Conservation (phyloP, 2,113 vertebrate species). For the Megaptera novaeangliae region DNA sequence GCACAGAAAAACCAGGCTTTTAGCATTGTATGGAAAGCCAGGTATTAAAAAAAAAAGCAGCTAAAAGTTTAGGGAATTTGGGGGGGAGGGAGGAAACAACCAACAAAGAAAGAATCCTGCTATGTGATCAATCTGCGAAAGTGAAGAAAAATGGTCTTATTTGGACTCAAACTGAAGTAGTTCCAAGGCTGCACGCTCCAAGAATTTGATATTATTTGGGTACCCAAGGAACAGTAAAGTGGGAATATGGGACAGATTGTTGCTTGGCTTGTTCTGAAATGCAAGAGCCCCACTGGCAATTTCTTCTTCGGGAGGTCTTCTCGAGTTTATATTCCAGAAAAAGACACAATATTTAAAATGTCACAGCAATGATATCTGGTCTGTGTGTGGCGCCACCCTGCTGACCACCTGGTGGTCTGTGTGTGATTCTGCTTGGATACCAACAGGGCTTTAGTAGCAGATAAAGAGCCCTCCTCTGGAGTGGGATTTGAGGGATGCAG, state of each 20-base stretch:
- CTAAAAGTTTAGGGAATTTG: background rate
- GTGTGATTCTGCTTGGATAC: background rate
- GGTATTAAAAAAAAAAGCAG: background rate
- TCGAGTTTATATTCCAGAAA: background rate
- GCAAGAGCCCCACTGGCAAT: background rate
- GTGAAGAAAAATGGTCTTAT: background rate
- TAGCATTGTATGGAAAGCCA: background rate
- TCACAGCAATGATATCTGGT: background rate
- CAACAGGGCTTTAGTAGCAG: background rate
- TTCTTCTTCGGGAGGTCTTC: background rate
- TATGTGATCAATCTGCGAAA: background rate
- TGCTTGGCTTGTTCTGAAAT: background rate
- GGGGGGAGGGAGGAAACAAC: background rate
- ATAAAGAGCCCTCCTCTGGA: background rate
- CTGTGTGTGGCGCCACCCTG: no score
- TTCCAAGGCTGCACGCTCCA: background rate
- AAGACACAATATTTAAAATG: background rate
- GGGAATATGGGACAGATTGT: rapidly evolving
- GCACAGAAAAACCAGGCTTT: background rate
- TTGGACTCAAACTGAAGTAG: background rate
- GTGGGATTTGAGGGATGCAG: background rate
- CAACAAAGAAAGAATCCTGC: background rate
- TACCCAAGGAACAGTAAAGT: background rate
- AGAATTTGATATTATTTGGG: background rate
- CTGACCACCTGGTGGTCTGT: no score